Evolutionary conservation across 2,113 vertebrate species (phyloP).

Genomic region (Alaudala cheleensis): DNA sequence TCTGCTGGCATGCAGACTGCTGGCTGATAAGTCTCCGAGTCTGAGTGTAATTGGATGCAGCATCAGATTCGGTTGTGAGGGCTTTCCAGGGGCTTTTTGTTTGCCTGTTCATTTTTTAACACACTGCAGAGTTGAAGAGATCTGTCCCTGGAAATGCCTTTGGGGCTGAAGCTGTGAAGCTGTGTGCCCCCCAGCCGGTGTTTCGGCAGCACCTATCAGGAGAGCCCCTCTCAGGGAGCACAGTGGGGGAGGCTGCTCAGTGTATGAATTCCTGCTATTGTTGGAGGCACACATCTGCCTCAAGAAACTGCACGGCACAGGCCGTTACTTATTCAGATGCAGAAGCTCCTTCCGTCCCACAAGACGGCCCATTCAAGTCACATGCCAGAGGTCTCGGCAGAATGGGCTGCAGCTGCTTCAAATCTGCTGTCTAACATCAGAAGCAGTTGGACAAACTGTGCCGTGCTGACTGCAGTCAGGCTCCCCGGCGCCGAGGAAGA

Average conservation of each 20-base stretch:
- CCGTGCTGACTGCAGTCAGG: constrained; percentile 49
- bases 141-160: constrained; percentile 74
- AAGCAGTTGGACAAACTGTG: constrained; percentile 72
- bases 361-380: constrained; percentile 80
- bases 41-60: constrained; percentile 71
- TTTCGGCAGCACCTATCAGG: constrained; percentile 34
- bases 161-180: constrained; percentile 60
- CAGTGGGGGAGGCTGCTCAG: not conserved
- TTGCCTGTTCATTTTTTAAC: constrained; percentile 21
- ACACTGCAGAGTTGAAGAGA: constrained; percentile 60
- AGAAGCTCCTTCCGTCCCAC: constrained; percentile 78
- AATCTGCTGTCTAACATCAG: constrained; percentile 80
- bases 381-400: constrained; percentile 82
- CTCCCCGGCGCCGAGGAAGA: constrained; percentile 69
- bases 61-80: not conserved
- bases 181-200: not conserved
- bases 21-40: constrained; percentile 59
- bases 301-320: constrained; percentile 78
- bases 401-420: constrained; percentile 82
- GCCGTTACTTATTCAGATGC: constrained; percentile 82
- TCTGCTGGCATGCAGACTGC: constrained; percentile 64
- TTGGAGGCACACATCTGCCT: constrained; percentile 85
- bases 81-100: constrained; percentile 27
- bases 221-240: constrained; percentile 31
- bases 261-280: constrained; percentile 87